Percentiles rank a stretch among this genome's conserved stretches.
These are phyloP conservation scores for Loripinus fragilis DNA, from an alignment of 2,888 invertebrate genomes.

Conservation along the genomic window DNA sequence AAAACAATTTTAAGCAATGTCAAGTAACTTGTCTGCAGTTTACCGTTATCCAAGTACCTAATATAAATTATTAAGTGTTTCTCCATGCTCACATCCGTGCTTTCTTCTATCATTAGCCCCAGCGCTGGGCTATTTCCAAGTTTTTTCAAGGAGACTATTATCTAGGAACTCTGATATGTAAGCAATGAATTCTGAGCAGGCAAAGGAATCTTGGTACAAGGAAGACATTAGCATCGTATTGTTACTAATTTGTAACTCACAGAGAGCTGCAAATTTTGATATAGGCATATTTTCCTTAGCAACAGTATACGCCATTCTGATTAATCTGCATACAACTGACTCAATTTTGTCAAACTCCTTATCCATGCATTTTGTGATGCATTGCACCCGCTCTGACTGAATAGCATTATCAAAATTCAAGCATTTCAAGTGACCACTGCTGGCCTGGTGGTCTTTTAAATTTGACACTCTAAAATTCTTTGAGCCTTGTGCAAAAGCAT, in stretches of 20 bases:
- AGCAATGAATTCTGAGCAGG: constrained; percentile 34
- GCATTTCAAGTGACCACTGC: constrained; percentile 24
- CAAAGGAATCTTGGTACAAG: constrained; percentile 21
- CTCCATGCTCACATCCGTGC: too few relatives aligned
- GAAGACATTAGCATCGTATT: constrained; percentile 12
- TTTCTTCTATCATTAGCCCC: too few relatives aligned
- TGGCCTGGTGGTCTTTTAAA: constrained; percentile 27
- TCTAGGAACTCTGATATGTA: constrained; percentile 28
- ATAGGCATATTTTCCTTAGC: constrained; percentile 22
- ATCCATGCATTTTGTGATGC: constrained; percentile 3
- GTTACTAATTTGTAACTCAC: constrained; percentile 18
- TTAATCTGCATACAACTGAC: constrained; percentile 32
- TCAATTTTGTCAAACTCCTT: constrained; percentile 32
- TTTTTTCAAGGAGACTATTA: constrained; percentile 26
- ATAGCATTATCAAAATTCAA: constrained; percentile 26
- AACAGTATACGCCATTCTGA: constrained; percentile 32
- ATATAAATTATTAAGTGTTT: too few relatives aligned
- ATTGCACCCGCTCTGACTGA: constrained; percentile 24
- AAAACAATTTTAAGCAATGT: too few relatives aligned
- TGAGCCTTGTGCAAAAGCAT: neutral
- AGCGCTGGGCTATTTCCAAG: too few relatives aligned
- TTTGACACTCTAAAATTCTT: constrained; percentile 11
- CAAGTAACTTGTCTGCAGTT: too few relatives aligned
- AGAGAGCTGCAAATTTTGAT: constrained; percentile 16
- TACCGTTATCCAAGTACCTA: too few relatives aligned